These are phyloP conservation scores for Australoheros scitulus DNA, from an alignment of 2,113 vertebrate genomes.

Conservation along the genomic window DNA sequence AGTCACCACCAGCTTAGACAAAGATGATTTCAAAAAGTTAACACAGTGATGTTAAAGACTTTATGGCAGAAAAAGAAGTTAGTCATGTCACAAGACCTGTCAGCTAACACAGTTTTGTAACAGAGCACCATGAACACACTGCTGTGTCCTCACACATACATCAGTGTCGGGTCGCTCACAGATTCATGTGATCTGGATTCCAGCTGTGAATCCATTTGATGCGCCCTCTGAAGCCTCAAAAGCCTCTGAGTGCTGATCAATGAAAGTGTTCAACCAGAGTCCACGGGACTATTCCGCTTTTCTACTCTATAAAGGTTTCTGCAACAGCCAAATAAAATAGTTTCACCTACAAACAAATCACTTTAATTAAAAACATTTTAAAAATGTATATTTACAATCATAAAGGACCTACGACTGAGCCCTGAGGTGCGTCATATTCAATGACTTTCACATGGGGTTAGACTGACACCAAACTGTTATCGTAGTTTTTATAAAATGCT, in stretches of 20 bases:
- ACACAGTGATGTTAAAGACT: not conserved
- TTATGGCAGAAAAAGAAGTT: not conserved
- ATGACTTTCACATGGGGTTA: not conserved
- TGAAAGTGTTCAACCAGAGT: not conserved
- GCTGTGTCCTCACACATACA: not conserved
- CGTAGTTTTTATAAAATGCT: not conserved
- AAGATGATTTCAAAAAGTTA: not conserved
- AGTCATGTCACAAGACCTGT: not conserved
- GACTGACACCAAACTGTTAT: not conserved
- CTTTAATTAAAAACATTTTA: not conserved
- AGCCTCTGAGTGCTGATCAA: not conserved
- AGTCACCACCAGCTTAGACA: not conserved
- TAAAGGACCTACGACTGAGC: not conserved
- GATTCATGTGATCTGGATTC: constrained; percentile 5
- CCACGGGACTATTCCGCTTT: not conserved
- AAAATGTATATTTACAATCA: not conserved
- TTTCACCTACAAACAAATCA: not conserved
- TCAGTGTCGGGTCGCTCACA: not conserved
- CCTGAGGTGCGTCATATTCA: not conserved
- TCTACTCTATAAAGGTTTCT: not conserved
- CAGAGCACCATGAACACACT: not conserved
- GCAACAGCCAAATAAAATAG: not conserved
- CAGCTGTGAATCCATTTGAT: not conserved
- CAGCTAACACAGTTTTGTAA: not conserved
- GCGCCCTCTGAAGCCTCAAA: not conserved